phyloP scores from a whole-genome alignment of 2,113 vertebrate species.

The Hyaena hyaena region DNA sequence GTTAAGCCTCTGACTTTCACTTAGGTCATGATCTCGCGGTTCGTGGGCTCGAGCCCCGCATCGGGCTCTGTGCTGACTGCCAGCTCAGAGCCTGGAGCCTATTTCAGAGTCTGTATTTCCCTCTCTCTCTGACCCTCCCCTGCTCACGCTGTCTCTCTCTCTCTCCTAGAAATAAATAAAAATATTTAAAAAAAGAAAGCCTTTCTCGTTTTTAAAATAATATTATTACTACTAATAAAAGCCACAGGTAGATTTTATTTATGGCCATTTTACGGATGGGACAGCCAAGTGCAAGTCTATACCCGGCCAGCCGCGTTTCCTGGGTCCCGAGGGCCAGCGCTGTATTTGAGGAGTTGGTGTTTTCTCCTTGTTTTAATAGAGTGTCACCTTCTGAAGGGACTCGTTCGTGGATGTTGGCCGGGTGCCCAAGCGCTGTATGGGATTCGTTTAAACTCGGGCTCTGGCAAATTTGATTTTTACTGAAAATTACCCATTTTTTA shows the following conservation, averaged over 20 bases:
- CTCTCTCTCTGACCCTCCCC: no score
- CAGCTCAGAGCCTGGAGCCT: no score
- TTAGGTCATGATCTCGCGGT: no score
- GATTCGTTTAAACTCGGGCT: conserved; percentile 81
- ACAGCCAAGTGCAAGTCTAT: fast-evolving
- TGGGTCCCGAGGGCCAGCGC: neutral
- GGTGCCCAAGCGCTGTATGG: conserved; percentile 75
- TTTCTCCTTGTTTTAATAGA: conserved; percentile 65
- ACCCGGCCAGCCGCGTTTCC: fast-evolving
- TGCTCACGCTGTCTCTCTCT: no score
- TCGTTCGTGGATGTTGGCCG: conserved; percentile 75
- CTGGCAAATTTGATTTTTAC: conserved; percentile 83
- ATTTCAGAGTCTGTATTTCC: no score
- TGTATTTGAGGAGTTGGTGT: neutral
- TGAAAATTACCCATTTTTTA: conserved; percentile 83
- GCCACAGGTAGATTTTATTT: neutral
- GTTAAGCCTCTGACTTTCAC: no score
- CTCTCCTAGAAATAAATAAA: no score
- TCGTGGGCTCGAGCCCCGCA: no score
- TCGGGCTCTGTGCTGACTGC: no score
- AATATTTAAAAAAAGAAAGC: neutral
- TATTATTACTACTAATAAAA: neutral
- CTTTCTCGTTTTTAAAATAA: neutral
- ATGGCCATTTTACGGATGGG: neutral
- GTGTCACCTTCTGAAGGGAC: conserved; percentile 75